phyloP scores from a whole-genome alignment of 2,888 invertebrate genomes.

The Leucophenga montana region DNA sequence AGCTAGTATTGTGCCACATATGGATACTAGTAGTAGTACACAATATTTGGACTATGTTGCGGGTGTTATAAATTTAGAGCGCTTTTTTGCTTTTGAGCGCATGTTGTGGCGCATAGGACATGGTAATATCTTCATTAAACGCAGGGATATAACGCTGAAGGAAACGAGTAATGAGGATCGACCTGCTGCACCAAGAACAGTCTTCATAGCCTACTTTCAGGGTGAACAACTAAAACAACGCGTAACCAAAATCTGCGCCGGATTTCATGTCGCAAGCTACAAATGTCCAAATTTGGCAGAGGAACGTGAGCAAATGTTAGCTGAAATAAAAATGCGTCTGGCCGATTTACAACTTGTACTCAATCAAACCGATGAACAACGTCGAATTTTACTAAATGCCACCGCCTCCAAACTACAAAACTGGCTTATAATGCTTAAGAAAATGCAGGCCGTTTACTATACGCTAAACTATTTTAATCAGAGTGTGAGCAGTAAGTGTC shows the following conservation, averaged over 20 bases:
- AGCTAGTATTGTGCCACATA: constrained; percentile 71
- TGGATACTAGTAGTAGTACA: constrained; percentile 77
- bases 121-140: constrained; percentile 87
- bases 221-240: constrained; percentile 88
- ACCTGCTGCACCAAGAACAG: constrained; percentile 77
- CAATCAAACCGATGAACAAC: constrained; percentile 88
- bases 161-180: constrained; percentile 74
- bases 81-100: constrained; percentile 87
- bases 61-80: constrained; percentile 87
- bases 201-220: constrained; percentile 87
- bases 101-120: constrained; percentile 92
- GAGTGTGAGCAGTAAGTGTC: constrained; percentile 91
- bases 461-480: constrained; percentile 93
- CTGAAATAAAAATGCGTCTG: constrained; percentile 86
- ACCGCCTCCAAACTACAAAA: constrained; percentile 87
- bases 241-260: constrained; percentile 91
- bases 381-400: constrained; percentile 83
- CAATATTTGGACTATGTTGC: constrained; percentile 80
- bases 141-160: constrained; percentile 85
- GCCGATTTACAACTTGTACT: constrained; percentile 86
- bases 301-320: constrained; percentile 87
- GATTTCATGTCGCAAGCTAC: constrained; percentile 89
- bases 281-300: constrained; percentile 87
- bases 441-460: constrained; percentile 95
- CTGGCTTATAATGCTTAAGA: constrained; percentile 87